phyloP scores from a whole-genome alignment of 2,113 vertebrate genomes.

The Corythaixoides concolor region DNA sequence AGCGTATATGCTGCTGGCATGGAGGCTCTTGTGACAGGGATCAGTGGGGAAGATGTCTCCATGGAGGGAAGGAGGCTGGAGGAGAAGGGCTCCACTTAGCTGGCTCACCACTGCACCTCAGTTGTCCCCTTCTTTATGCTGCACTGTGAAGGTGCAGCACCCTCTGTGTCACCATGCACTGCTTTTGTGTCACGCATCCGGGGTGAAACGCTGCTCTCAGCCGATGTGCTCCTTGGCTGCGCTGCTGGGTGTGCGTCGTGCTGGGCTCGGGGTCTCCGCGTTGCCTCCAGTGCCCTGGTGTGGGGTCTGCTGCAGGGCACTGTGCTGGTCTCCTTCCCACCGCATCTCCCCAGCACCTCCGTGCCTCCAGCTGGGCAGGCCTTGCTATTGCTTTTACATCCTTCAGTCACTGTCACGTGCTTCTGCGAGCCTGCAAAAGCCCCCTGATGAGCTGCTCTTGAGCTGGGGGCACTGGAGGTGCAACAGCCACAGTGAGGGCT shows the following conservation, averaged over 20 bases:
- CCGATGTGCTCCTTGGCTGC: accelerated
- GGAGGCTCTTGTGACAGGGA: not conserved
- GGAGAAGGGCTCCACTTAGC: not conserved
- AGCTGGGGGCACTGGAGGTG: not conserved
- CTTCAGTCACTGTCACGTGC: not conserved
- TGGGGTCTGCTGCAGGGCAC: not conserved
- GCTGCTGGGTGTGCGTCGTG: not conserved
- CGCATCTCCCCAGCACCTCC: accelerated
- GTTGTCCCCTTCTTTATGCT: not conserved
- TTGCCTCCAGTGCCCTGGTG: not conserved
- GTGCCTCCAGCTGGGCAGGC: not conserved
- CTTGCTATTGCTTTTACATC: not conserved
- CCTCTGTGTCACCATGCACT: not conserved
- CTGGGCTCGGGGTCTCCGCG: not conserved
- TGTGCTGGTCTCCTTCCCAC: not conserved
- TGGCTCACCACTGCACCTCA: not conserved
- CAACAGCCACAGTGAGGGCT: not conserved
- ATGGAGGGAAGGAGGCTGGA: not conserved
- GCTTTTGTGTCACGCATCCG: not conserved
- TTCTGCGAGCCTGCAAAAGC: not conserved
- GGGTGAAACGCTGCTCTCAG: not conserved
- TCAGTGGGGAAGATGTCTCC: not conserved
- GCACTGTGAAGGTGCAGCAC: not conserved
- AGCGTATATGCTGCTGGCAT: too few relatives aligned
- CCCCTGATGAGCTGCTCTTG: not conserved